A percentile compares a stretch with the other conserved stretches of the same genome.
Evolutionary conservation across 2,797 vertebrate species (phyloP).

Genomic region (Calcarius lapponicus): DNA sequence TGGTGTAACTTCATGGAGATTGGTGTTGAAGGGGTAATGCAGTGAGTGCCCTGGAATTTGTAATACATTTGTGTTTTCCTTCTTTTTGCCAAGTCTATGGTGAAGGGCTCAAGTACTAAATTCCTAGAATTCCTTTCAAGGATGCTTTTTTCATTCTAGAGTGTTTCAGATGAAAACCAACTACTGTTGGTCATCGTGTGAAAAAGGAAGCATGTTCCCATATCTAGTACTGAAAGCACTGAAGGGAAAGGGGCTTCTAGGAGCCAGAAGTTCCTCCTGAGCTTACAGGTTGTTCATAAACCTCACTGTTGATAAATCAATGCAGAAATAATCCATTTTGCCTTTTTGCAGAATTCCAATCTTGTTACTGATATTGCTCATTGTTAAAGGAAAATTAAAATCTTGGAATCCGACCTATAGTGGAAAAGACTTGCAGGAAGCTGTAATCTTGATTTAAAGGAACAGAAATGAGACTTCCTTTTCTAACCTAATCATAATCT

Average conservation of each 20-base stretch:
- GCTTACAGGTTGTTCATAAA: background rate
- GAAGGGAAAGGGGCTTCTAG: background rate
- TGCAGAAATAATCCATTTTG: background rate
- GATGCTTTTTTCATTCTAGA: background rate
- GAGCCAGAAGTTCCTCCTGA: background rate
- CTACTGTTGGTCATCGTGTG: background rate
- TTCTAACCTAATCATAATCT: background rate
- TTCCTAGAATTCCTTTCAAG: background rate
- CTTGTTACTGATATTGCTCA: background rate
- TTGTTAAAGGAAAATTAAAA: background rate
- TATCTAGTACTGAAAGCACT: background rate
- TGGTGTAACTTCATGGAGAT: background rate
- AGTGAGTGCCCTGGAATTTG: background rate
- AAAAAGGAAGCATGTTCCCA: fast-evolving
- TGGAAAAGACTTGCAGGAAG: background rate
- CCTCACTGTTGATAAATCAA: background rate
- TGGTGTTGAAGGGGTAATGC: background rate
- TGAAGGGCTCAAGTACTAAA: background rate
- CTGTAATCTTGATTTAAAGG: background rate
- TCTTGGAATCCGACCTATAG: background rate
- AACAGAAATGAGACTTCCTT: background rate
- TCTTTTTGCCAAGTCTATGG: background rate
- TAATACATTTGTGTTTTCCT: fast-evolving
- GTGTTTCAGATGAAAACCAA: background rate
- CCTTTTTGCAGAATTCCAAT: background rate